Conservation (phyloP, 2,797 vertebrate species). For the Eleutherodactylus coqui region DNA sequence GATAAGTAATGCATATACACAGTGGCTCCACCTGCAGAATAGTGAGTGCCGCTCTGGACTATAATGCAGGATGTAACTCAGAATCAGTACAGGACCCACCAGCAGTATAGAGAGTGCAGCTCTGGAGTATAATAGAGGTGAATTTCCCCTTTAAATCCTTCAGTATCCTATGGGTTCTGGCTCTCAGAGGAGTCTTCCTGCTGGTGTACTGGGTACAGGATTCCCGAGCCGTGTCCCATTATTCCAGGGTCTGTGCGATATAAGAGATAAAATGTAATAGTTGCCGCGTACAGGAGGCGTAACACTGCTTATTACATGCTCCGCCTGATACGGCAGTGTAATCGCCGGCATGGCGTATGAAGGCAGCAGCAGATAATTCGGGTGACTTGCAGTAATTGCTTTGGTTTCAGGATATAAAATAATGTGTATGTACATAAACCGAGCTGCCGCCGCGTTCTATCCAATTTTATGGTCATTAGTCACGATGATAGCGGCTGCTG, state of each 20-base stretch:
- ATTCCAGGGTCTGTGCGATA: not conserved
- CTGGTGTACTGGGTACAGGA: not conserved
- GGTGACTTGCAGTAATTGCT: constrained; percentile 43
- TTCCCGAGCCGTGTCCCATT: not conserved
- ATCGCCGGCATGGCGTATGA: not conserved
- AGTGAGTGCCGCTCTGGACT: too few species aligned
- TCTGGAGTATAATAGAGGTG: not conserved
- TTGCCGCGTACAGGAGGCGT: not conserved
- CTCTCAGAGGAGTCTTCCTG: not conserved
- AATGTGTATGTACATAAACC: constrained; percentile 37
- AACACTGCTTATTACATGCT: constrained; percentile 27
- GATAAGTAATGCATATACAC: too few species aligned
- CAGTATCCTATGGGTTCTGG: not conserved
- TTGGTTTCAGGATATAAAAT: constrained; percentile 22
- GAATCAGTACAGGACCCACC: not conserved
- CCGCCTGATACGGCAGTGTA: not conserved
- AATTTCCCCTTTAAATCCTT: not conserved
- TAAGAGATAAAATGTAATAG: constrained; percentile 1
- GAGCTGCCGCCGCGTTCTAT: constrained; percentile 6
- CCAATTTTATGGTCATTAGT: constrained; percentile 53
- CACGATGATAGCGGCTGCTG: constrained; percentile 19
- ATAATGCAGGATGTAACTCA: too few species aligned
- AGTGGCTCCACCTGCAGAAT: too few species aligned
- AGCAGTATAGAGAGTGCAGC: not conserved
- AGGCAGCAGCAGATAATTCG: constrained; percentile 6